A percentile compares a stretch with the other conserved stretches of the same genome.
Conservation (phyloP, 2,113 vertebrate species). For the Poeciliopsis occidentalis region DNA sequence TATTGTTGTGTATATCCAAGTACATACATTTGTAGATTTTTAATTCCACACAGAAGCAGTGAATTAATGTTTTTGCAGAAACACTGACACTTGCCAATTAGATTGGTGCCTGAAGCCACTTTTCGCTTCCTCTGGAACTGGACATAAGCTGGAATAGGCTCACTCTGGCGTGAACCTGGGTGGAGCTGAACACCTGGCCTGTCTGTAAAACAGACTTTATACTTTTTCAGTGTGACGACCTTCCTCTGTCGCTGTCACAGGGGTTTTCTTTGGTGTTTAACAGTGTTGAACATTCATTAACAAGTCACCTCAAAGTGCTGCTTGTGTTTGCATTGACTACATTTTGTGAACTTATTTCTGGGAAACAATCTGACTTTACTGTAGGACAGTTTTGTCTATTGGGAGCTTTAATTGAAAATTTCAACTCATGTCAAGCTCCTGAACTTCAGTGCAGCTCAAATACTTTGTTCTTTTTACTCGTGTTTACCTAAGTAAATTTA, state of each 20-base stretch:
- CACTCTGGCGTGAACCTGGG: neutral
- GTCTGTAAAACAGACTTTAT: neutral
- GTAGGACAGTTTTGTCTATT: neutral
- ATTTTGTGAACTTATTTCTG: neutral
- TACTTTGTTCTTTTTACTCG: no score
- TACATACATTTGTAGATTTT: no score
- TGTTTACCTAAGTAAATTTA: no score
- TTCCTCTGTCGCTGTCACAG: neutral
- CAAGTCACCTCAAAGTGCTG: neutral
- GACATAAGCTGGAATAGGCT: neutral
- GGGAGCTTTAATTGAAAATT: neutral
- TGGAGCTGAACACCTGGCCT: neutral
- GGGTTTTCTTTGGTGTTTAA: neutral
- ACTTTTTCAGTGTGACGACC: neutral
- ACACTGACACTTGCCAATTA: neutral
- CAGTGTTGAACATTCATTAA: neutral
- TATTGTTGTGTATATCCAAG: no score
- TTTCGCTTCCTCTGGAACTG: neutral
- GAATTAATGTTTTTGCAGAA: neutral
- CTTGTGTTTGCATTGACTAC: no score
- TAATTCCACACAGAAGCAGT: neutral
- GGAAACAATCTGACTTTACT: neutral
- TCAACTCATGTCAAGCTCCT: neutral
- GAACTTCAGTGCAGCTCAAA: neutral
- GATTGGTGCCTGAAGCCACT: neutral